Conservation (phyloP, 2,888 invertebrate species). For the Mythimna loreyi region DNA sequence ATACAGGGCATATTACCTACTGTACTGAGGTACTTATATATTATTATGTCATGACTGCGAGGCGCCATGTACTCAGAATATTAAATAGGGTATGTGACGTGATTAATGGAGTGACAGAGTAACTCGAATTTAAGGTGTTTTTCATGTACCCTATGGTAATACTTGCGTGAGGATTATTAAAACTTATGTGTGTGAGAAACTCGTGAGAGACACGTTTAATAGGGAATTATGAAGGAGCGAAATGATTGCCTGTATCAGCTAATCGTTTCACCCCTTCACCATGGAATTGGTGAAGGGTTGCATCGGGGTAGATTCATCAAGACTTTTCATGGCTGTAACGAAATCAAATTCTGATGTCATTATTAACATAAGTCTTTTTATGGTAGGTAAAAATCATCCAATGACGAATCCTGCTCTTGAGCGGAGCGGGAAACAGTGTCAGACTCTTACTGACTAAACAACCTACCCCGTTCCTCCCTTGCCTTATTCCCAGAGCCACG, state of each 20-base stretch:
- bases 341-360: not conserved
- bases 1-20: constrained; percentile 15
- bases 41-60: constrained; percentile 31
- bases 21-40: constrained; percentile 19
- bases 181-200: not conserved
- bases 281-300: no score
- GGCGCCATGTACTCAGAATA: constrained; percentile 50
- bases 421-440: no score
- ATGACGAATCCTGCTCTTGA: no score
- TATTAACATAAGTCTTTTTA: no score
- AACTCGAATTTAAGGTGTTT: constrained; percentile 45
- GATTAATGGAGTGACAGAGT: constrained; percentile 51
- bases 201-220: not conserved
- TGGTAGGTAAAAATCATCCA: no score
- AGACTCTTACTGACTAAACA: no score
- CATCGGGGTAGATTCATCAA: no score
- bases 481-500: no score
- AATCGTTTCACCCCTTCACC: not conserved
- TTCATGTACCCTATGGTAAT: constrained; percentile 11
- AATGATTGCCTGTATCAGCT: not conserved
- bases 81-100: constrained; percentile 53
- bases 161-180: constrained; percentile 5
- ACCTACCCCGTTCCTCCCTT: no score
- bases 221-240: not conserved
- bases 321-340: not conserved